Conservation (phyloP, 2,797 vertebrate species). For the Erpetoichthys calabaricus region DNA sequence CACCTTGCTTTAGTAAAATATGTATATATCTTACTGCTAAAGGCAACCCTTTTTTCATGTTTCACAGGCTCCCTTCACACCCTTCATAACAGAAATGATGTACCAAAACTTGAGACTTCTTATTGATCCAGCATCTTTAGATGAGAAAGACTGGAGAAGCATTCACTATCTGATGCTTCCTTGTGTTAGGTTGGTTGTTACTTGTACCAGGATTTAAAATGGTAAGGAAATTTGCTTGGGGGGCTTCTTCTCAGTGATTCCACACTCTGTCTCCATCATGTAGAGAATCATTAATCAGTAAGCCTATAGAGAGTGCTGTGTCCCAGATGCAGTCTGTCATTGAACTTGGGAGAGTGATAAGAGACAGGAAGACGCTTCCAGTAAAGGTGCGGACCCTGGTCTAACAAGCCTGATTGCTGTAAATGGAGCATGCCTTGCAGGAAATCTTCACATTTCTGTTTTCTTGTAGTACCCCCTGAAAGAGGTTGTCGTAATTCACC, state of each 20-base stretch:
- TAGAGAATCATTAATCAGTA: slow-evolving; percentile 82
- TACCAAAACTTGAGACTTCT: slow-evolving; percentile 86
- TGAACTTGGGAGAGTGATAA: slow-evolving; percentile 88
- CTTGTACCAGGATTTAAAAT: background rate
- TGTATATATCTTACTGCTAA: too few species aligned
- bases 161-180: slow-evolving; percentile 98
- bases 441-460: slow-evolving; percentile 3
- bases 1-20: too few species aligned
- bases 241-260: too few species aligned
- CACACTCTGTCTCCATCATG: background rate
- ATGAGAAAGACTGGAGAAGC: slow-evolving; percentile 75
- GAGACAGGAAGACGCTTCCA: slow-evolving; percentile 88
- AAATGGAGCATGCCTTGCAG: background rate
- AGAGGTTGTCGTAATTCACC: slow-evolving; percentile 90
- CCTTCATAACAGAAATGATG: slow-evolving; percentile 96
- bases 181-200: slow-evolving; percentile 62
- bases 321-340: slow-evolving; percentile 94
- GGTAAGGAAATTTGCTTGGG: too few species aligned
- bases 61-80: slow-evolving; percentile 83
- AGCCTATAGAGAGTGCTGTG: slow-evolving; percentile 79
- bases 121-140: slow-evolving; percentile 66
- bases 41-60: too few species aligned
- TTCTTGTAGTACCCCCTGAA: slow-evolving; percentile 79
- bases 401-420: background rate
- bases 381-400: slow-evolving; percentile 63